Conservation (phyloP, 2,797 vertebrate species). For the Coregonus suidteri region DNA sequence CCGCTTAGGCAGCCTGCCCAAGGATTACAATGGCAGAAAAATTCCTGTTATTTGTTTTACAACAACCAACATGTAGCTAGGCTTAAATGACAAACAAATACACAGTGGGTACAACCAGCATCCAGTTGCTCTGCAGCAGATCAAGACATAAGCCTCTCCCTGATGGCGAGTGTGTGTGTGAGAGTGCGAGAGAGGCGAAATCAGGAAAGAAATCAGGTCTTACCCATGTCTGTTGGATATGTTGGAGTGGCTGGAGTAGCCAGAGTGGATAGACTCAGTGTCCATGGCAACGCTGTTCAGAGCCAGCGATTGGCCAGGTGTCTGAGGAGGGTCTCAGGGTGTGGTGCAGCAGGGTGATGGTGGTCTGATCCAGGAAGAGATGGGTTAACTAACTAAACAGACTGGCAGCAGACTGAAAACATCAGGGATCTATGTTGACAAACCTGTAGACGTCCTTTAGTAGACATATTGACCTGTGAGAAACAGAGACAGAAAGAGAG, state of each 20-base stretch:
- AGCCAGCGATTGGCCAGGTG: slow-evolving; percentile 45
- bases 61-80: too few species aligned
- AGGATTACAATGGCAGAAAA: too few species aligned
- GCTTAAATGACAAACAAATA: background rate
- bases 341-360: slow-evolving; percentile 35
- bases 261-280: slow-evolving; percentile 95
- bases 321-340: slow-evolving; percentile 46
- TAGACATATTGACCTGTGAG: slow-evolving; percentile 62
- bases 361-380: slow-evolving; percentile 41
- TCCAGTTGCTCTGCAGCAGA: background rate
- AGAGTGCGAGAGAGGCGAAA: background rate
- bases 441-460: slow-evolving; percentile 53
- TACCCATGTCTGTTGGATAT: slow-evolving; percentile 93
- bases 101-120: background rate
- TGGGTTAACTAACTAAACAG: slow-evolving; percentile 54
- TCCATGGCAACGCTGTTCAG: slow-evolving; percentile 81
- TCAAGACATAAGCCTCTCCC: background rate
- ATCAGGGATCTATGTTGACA: slow-evolving; percentile 34
- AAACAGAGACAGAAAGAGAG: background rate
- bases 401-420: slow-evolving; percentile 39
- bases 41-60: background rate
- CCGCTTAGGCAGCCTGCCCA: too few species aligned
- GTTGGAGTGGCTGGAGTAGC: slow-evolving; percentile 80
- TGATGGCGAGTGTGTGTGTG: background rate
- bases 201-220: background rate